phyloP scores from a whole-genome alignment of 2,888 invertebrate genomes.

The Callinectes sapidus region DNA sequence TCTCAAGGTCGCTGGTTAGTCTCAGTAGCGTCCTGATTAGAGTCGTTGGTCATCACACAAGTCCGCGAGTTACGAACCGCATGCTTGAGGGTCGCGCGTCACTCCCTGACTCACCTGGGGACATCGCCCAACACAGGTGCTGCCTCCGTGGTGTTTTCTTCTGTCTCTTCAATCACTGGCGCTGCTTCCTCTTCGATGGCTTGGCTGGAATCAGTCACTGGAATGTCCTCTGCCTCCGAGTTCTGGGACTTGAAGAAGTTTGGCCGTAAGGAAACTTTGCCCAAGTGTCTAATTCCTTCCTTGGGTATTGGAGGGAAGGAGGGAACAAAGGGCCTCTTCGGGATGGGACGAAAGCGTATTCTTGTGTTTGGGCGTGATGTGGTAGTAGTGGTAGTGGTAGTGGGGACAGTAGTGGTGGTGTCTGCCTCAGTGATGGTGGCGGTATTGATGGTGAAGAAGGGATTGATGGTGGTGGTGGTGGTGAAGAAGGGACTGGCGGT shows the following conservation, averaged over 20 bases:
- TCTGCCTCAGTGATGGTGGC: constrained; percentile 9
- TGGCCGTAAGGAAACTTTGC: not conserved
- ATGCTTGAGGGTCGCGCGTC: not conserved
- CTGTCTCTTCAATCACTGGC: not conserved
- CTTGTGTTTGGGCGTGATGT: not conserved
- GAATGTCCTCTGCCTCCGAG: not conserved
- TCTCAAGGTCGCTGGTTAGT: not conserved
- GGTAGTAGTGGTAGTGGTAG: not conserved
- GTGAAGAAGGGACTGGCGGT: not conserved
- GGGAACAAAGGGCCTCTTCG: not conserved
- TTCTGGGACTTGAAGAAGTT: constrained; percentile 9
- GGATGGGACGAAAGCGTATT: constrained; percentile 46
- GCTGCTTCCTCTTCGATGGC: not conserved
- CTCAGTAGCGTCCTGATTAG: not conserved
- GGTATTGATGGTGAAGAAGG: not conserved
- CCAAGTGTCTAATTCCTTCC: not conserved
- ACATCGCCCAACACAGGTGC: not conserved
- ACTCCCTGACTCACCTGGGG: not conserved
- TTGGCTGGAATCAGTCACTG: not conserved
- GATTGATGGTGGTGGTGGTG: constrained; percentile 40
- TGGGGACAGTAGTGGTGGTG: not conserved
- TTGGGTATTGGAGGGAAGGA: not conserved
- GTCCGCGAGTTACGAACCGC: not conserved
- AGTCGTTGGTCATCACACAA: not conserved
- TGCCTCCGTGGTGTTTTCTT: not conserved